These are phyloP conservation scores for Trichogramma evanescens DNA, from an alignment of 2,888 invertebrate genomes.

Conservation along the genomic window DNA sequence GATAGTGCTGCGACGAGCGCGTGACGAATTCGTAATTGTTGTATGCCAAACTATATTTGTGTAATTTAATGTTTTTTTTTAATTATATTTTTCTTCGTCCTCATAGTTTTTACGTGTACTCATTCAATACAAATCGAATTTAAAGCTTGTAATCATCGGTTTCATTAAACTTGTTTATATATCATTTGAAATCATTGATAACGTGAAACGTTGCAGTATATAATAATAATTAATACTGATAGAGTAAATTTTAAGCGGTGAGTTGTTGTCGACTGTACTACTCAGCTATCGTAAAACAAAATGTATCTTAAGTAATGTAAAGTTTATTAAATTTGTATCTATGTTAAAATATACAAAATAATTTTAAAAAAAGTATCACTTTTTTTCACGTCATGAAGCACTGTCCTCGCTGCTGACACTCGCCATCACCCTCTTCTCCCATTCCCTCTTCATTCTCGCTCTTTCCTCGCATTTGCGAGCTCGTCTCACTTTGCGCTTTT, in stretches of 20 bases:
- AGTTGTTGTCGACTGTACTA: constrained; percentile 7
- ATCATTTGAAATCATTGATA: too few relatives aligned
- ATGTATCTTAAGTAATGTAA: constrained; percentile 10
- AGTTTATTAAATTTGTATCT: too few relatives aligned
- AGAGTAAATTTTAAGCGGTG: constrained; percentile 10
- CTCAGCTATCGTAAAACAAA: constrained; percentile 15
- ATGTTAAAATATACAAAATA: constrained; percentile 4
- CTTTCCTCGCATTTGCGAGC: constrained; percentile 48
- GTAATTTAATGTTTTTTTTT: too few relatives aligned
- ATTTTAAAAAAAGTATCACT: background rate
- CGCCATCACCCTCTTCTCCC: constrained; percentile 14
- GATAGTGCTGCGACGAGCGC: too few relatives aligned
- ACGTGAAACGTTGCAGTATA: too few relatives aligned
- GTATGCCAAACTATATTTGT: constrained; percentile 20
- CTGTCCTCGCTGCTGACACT: background rate
- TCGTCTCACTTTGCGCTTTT: constrained; percentile 58
- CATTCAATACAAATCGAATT: too few relatives aligned
- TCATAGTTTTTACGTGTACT: too few relatives aligned
- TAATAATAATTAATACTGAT: too few relatives aligned
- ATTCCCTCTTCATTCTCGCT: constrained; percentile 16
- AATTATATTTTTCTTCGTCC: too few relatives aligned
- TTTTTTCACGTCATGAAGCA: background rate
- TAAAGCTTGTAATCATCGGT: too few relatives aligned
- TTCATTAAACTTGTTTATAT: too few relatives aligned
- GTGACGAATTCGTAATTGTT: background rate